Percentiles rank a stretch among this genome's conserved stretches.
These are phyloP conservation scores for Crioceris asparagi DNA, from an alignment of 2,888 invertebrate species.

Conservation along the genomic window DNA sequence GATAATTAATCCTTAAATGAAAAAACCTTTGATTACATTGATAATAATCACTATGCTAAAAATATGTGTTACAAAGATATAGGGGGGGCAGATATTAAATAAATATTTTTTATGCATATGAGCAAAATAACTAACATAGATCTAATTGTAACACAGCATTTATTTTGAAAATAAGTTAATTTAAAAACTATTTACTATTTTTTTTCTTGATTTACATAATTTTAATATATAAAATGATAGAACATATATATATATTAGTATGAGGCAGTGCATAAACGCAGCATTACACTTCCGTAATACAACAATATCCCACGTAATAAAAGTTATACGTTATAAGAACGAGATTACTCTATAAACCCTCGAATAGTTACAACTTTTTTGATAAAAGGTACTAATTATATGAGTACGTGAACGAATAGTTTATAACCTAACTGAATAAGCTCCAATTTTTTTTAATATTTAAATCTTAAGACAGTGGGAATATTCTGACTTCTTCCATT, in stretches of 20 bases:
- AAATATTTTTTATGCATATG: slow-evolving; percentile 27
- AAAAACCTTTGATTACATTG: slow-evolving; percentile 26
- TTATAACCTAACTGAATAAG: no score
- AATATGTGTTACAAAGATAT: slow-evolving; percentile 23
- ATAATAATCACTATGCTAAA: slow-evolving; percentile 18
- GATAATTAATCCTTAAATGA: no score
- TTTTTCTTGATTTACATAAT: slow-evolving; percentile 1
- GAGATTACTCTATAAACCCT: no score
- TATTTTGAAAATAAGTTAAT: slow-evolving; percentile 18
- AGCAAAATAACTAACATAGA: slow-evolving; percentile 26
- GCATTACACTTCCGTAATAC: slow-evolving; percentile 6
- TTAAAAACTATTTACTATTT: slow-evolving; percentile 2
- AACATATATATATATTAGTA: slow-evolving; percentile 6
- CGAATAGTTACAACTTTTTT: no score
- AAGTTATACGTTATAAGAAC: no score
- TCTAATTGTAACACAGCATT: slow-evolving; percentile 29
- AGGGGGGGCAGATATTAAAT: slow-evolving; percentile 26
- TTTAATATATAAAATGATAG: not conserved
- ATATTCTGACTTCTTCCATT: no score
- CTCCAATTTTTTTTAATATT: no score
- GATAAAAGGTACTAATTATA: no score
- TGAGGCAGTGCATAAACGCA: slow-evolving; percentile 14
- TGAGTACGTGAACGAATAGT: no score
- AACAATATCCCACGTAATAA: no score
- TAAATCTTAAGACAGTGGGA: no score